Conservation (phyloP, 2,797 vertebrate species). For the Tinamus major region DNA sequence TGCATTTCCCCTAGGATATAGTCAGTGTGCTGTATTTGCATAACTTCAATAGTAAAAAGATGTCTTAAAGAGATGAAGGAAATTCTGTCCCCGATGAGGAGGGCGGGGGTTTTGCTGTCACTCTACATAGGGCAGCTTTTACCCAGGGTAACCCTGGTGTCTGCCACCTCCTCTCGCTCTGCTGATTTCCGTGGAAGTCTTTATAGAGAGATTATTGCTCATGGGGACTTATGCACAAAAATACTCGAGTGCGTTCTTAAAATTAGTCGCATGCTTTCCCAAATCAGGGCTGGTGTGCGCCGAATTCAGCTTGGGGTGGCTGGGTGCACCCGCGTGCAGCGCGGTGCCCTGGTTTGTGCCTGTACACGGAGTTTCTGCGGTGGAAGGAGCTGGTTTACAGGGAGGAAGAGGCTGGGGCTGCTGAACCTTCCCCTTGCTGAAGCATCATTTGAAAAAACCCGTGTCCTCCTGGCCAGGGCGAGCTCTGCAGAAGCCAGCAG, state of each 20-base stretch:
- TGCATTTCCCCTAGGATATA: neutral
- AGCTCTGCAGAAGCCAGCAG: neutral
- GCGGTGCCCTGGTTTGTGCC: neutral
- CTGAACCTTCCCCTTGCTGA: neutral
- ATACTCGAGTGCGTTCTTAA: neutral
- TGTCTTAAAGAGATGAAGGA: neutral
- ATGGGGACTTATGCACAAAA: neutral
- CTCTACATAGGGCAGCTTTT: neutral
- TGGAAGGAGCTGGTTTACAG: accelerated
- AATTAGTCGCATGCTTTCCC: neutral
- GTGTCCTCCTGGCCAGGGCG: neutral
- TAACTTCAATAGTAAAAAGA: neutral
- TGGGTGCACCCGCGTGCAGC: accelerated
- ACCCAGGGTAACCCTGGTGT: accelerated
- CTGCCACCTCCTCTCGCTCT: neutral
- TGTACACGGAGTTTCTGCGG: accelerated
- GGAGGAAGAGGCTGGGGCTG: neutral
- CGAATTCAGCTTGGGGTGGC: neutral
- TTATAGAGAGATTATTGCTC: neutral
- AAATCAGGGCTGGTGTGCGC: accelerated
- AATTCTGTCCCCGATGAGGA: neutral
- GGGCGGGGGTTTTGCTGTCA: neutral
- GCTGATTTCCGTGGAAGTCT: neutral
- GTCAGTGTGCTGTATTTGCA: neutral
- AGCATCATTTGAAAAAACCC: neutral